Evolutionary conservation across 2,113 vertebrate species (phyloP).

Genomic region (Pithys albifrons): DNA sequence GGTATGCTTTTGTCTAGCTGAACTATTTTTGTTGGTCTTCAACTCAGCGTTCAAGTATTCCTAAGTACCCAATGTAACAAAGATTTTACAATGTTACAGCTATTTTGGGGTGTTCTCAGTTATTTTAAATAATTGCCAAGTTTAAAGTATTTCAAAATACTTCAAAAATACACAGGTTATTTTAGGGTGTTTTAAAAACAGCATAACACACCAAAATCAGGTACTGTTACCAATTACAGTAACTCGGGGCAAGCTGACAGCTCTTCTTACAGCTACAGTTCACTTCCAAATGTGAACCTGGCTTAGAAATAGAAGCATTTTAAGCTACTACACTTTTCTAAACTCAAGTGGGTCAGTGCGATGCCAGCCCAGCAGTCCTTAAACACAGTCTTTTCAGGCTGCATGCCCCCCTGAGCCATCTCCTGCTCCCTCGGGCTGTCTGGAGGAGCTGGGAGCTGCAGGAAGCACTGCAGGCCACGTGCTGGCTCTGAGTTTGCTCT

Average conservation of each 20-base stretch:
- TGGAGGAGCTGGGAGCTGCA: neutral
- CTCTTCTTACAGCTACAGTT: neutral
- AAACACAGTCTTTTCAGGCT: neutral
- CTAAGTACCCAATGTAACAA: neutral
- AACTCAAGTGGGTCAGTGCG: neutral
- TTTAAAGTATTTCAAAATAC: neutral
- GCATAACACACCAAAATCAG: neutral
- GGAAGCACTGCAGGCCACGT: neutral
- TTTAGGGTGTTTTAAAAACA: neutral
- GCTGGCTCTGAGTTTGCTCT: neutral
- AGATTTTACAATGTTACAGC: neutral
- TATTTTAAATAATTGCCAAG: neutral
- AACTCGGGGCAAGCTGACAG: neutral
- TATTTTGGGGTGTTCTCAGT: neutral
- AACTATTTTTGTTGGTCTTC: neutral
- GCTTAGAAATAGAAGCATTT: neutral
- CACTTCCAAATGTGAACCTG: neutral
- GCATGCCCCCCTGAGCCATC: neutral
- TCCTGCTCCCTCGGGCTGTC: neutral
- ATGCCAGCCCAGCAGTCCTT: neutral
- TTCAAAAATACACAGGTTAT: neutral
- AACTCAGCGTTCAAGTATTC: neutral
- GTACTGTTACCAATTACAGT: neutral
- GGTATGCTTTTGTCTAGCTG: neutral
- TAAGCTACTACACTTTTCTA: neutral